These are phyloP conservation scores for Andrena camellia DNA, from an alignment of 2,888 invertebrate genomes.

Conservation along the genomic window DNA sequence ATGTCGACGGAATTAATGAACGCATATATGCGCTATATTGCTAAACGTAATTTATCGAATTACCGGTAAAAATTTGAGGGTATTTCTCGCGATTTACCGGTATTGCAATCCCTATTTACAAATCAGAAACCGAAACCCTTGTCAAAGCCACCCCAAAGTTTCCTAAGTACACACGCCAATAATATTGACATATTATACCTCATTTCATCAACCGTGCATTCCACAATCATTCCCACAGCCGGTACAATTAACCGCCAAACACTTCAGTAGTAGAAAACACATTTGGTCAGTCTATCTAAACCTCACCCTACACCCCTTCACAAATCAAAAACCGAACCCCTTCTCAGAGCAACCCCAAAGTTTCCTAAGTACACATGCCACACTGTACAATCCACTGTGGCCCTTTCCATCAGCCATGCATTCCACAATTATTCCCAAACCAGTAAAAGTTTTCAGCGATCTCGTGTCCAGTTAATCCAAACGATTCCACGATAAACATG, in stretches of 20 bases:
- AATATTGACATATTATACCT: not conserved
- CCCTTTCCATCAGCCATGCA: not conserved
- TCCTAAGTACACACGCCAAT: not conserved
- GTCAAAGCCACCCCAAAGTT: not conserved
- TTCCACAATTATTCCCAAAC: constrained; percentile 1
- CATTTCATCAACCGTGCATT: not conserved
- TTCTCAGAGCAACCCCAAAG: not conserved
- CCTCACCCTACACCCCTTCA: too few relatives aligned
- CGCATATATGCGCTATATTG: too few relatives aligned
- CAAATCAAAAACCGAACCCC: too few relatives aligned
- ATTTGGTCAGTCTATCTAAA: too few relatives aligned
- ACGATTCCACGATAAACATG: constrained; percentile 16
- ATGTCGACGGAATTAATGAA: too few relatives aligned
- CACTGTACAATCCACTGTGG: not conserved
- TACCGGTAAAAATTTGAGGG: too few relatives aligned
- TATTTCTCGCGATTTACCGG: too few relatives aligned
- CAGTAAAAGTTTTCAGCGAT: not conserved
- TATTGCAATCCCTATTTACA: too few relatives aligned
- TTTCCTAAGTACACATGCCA: not conserved
- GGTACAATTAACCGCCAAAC: not conserved
- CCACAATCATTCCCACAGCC: not conserved
- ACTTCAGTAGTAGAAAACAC: too few relatives aligned
- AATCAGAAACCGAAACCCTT: too few relatives aligned
- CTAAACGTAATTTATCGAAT: too few relatives aligned
- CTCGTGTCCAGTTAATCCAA: constrained; percentile 12